These are phyloP conservation scores for Rhizomys pruinosus DNA, from an alignment of 2,113 vertebrate genomes.

Conservation along the genomic window DNA sequence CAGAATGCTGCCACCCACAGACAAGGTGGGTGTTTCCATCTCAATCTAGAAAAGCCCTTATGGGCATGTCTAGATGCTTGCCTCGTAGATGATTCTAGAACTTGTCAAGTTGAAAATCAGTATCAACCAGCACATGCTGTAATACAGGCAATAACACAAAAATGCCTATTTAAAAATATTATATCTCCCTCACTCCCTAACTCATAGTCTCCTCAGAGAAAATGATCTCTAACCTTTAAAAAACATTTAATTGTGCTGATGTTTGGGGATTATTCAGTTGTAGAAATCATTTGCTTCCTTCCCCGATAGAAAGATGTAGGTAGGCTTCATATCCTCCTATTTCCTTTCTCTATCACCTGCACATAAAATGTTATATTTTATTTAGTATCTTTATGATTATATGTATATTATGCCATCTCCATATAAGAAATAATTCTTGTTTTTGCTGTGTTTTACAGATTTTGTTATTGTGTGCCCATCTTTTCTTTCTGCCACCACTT, in stretches of 20 bases:
- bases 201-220: not conserved
- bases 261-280: not conserved
- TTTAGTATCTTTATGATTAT: slow-evolving; percentile 7
- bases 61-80: not conserved
- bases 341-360: not conserved
- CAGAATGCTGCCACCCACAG: not conserved
- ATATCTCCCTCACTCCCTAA: not conserved
- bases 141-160: not conserved
- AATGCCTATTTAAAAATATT: not conserved
- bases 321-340: not conserved
- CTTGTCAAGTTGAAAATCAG: not conserved
- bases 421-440: not conserved
- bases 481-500: not conserved
- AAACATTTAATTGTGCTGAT: not conserved
- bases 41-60: not conserved
- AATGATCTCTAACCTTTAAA: not conserved
- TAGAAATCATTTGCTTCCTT: slow-evolving; percentile 14
- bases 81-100: not conserved
- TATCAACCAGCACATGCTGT: not conserved
- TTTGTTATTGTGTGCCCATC: not conserved
- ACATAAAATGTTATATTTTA: not conserved
- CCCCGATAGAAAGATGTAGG: not conserved
- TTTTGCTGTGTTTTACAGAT: not conserved
- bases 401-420: not conserved
- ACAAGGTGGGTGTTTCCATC: not conserved